These are phyloP conservation scores for Cyclina sinensis DNA, from an alignment of 1,140 invertebrate species.

Conservation along the genomic window DNA sequence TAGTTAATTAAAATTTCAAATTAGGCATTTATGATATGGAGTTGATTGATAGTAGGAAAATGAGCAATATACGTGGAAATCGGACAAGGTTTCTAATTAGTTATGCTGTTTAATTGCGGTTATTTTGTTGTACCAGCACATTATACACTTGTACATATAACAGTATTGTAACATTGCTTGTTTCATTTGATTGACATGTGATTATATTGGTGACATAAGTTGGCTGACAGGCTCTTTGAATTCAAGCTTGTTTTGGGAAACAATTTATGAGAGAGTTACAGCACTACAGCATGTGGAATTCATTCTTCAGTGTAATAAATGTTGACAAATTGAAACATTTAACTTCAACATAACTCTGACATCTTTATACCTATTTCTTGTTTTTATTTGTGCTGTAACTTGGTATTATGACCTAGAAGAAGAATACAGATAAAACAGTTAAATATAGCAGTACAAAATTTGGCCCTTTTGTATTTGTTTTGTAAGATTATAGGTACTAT, in stretches of 20 bases:
- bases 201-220: neutral
- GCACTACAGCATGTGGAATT: neutral
- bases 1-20: neutral
- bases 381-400: no score
- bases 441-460: no score
- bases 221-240: neutral
- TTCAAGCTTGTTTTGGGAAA: neutral
- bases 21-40: neutral
- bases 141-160: neutral
- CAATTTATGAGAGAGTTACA: neutral
- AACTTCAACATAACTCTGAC: no score
- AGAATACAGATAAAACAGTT: no score
- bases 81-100: neutral
- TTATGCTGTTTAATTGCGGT: neutral
- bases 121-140: neutral
- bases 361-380: no score
- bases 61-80: neutral
- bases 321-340: no score
- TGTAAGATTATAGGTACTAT: no score
- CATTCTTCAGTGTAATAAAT: neutral
- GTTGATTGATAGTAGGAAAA: neutral
- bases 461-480: no score
- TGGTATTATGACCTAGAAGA: no score
- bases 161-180: neutral
- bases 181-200: neutral